Conservation (phyloP, 2,113 vertebrate genomes). For the Lichenostomus cassidix region DNA sequence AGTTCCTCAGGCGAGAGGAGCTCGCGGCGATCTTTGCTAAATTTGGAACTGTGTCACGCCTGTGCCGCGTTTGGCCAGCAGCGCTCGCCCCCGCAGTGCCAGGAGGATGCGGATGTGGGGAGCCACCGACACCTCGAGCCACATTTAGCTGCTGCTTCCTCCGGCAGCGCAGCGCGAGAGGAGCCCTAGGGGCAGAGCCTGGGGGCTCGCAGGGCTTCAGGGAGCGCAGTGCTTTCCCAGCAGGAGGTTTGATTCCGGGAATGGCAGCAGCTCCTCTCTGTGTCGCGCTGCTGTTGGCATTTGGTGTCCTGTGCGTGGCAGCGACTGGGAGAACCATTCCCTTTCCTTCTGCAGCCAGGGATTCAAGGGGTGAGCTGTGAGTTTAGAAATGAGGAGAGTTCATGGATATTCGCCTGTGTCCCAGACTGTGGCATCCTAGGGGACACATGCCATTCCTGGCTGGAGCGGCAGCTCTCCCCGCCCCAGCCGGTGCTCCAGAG, state of each 20-base stretch:
- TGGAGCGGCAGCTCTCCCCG: not conserved
- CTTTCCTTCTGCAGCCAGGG: not conserved
- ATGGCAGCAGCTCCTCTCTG: rapidly evolving
- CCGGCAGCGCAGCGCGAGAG: rapidly evolving
- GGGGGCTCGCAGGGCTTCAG: rapidly evolving
- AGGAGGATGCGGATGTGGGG: conserved; percentile 9
- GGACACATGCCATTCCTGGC: not conserved
- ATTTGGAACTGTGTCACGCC: not conserved
- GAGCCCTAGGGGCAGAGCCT: rapidly evolving
- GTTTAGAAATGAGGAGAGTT: not conserved
- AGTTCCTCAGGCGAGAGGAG: not conserved
- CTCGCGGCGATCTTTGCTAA: not conserved
- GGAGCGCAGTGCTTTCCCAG: not conserved
- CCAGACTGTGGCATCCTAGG: too few relatives aligned
- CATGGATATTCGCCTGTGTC: not conserved
- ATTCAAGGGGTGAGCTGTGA: too few relatives aligned
- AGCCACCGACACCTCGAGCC: not conserved
- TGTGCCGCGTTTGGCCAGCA: not conserved
- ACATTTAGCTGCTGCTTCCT: not conserved
- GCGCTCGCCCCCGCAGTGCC: not conserved
- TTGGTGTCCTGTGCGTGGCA: rapidly evolving
- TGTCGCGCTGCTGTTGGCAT: rapidly evolving
- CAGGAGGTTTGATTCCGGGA: not conserved
- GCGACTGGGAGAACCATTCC: not conserved
- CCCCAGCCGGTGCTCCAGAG: not conserved